Evolutionary conservation across 1,140 invertebrate genomes (phyloP), one percentile per base, ranked within the genome.

Genomic region (Heliothis virescens): DNA sequence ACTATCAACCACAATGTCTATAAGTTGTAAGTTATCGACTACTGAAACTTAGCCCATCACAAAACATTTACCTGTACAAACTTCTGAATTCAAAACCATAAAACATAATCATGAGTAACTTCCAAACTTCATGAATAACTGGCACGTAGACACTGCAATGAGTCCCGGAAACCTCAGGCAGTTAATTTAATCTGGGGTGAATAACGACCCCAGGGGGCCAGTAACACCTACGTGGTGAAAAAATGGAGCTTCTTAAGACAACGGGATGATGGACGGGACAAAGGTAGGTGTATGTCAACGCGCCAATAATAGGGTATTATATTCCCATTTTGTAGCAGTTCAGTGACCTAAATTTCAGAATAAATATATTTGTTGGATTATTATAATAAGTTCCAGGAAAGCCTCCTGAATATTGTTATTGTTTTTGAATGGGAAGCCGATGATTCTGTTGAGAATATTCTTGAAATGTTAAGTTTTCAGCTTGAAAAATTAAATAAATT

Each of bases 161-260:
- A 72, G 29, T 72, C 69, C 57, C 15, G 26, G 15, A 71, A 71
- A 72, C 69, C 52, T 55, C 52, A 50, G 69, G 52, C 53, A 72
- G 69, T 57, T 72, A 72, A 72, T 72, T 72, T 57, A 72, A 72
- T 72, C 69, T 57, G 29, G 9, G 29, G 52, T 57, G 52, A 72
- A 71, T 52, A 57, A 72, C 69, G 26, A n/a, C n/a, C 69, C 7
- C n/a, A 18, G 52, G 26, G 48, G 67, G 67, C 48, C 7, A 12
- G 0, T 71, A 55, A 72, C 69, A 72, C 69, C 69, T 26, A 57
- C 52, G 2, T 26, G 29, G 18, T 72, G 52, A 9, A 72, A 72
- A 72, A 55, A 72, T 57, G 29, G n/a, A 9, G 69, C 48, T 41
- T 29, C n/a, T 34, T 57, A 18, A 55, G 26, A 41, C 67, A 71